A percentile compares a stretch with the other conserved stretches of the same genome.
phyloP scores from a whole-genome alignment of 2,797 vertebrate genomes.

The Ceryle rudis region DNA sequence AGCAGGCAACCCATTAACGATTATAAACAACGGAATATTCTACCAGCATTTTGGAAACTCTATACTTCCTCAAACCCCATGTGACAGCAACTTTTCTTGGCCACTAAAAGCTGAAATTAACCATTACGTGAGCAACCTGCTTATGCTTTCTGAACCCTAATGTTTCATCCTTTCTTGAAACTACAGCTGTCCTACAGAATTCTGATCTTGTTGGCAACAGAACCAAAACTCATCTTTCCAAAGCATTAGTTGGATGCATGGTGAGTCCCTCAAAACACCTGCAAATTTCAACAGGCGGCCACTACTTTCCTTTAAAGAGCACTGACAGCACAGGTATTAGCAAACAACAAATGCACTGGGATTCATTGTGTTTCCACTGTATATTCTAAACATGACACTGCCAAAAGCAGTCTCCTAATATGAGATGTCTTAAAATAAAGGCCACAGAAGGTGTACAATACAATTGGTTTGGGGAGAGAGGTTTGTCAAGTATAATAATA shows the following conservation, averaged over 20 bases:
- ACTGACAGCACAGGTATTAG: background rate
- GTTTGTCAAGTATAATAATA: background rate
- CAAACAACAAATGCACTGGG: background rate
- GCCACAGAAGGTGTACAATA: background rate
- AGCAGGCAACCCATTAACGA: background rate
- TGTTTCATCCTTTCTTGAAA: background rate
- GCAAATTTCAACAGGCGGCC: background rate
- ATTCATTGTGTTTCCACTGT: background rate
- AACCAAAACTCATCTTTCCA: background rate
- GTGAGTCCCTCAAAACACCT: background rate
- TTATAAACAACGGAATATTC: background rate
- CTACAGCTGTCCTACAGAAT: background rate
- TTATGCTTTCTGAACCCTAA: background rate
- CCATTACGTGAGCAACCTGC: background rate
- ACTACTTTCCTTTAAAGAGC: background rate
- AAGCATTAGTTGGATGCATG: background rate
- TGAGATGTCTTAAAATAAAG: background rate
- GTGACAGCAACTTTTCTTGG: background rate
- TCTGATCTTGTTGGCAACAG: background rate
- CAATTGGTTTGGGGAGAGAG: background rate
- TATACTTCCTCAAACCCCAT: background rate
- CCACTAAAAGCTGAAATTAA: background rate
- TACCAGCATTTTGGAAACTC: background rate
- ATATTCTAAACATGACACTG: background rate
- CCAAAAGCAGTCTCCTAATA: background rate